Percentiles rank a stretch among this genome's conserved stretches.
phyloP scores from a whole-genome alignment of 2,888 invertebrate species.

The Deilephila elpenor region DNA sequence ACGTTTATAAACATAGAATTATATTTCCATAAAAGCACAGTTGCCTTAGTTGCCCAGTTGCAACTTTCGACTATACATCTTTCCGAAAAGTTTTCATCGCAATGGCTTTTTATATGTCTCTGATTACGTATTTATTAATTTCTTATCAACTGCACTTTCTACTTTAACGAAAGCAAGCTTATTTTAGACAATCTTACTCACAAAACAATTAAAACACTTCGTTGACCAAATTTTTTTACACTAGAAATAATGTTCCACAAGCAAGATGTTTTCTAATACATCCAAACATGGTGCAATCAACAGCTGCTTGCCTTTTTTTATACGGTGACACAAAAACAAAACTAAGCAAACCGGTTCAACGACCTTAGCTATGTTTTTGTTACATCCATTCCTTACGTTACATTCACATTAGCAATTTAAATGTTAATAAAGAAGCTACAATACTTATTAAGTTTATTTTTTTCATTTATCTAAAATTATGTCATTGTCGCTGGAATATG shows the following conservation, averaged over 20 bases:
- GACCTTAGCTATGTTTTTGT: slow-evolving; percentile 24
- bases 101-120: too few relatives aligned
- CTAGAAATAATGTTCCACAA: neutral
- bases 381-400: neutral
- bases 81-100: too few relatives aligned
- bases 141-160: too few relatives aligned
- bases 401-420: slow-evolving; percentile 15
- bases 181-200: too few relatives aligned
- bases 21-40: too few relatives aligned
- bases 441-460: neutral
- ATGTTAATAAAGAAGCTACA: neutral
- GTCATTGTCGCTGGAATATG: neutral
- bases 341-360: slow-evolving; percentile 18
- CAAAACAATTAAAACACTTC: too few relatives aligned
- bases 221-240: too few relatives aligned
- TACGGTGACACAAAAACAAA: slow-evolving; percentile 19
- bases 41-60: too few relatives aligned
- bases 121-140: too few relatives aligned
- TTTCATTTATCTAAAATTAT: neutral
- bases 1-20: neutral
- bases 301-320: slow-evolving; percentile 13
- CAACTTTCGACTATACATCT: too few relatives aligned
- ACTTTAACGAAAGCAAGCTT: too few relatives aligned
- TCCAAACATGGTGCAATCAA: slow-evolving; percentile 14
- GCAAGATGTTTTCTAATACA: neutral